Percentiles rank a stretch among this genome's conserved stretches.
Evolutionary conservation across 2,888 invertebrate genomes (phyloP).

Genomic region (Cataglyphis rosenhaueri): DNA sequence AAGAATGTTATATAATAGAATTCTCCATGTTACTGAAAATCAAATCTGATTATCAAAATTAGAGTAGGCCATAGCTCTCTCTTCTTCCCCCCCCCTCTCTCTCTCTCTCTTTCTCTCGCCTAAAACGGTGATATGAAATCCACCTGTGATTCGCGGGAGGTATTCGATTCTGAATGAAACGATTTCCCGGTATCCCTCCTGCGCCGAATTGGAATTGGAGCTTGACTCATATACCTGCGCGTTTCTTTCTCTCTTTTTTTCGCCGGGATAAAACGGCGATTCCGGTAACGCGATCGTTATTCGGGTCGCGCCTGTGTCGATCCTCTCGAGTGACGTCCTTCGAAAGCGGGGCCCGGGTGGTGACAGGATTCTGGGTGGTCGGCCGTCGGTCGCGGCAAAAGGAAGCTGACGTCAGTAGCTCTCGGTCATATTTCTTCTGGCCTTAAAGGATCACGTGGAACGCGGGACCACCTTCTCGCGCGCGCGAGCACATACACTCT

Average conservation of each 20-base stretch:
- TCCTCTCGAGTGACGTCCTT: constrained; percentile 73
- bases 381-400: constrained; percentile 77
- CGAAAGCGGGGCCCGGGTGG: constrained; percentile 76
- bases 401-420: constrained; percentile 79
- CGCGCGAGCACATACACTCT: constrained; percentile 33
- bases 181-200: background rate
- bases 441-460: constrained; percentile 73
- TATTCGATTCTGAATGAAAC: constrained; percentile 9
- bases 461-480: constrained; percentile 72
- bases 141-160: background rate
- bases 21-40: background rate
- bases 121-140: background rate
- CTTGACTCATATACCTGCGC: background rate
- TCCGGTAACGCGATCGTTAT: constrained; percentile 69
- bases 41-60: background rate
- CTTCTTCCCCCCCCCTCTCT: no score
- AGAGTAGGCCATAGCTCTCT: background rate
- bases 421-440: constrained; percentile 81
- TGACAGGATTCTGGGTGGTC: constrained; percentile 85
- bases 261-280: constrained; percentile 34
- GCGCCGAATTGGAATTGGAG: background rate
- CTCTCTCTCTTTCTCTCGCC: no score
- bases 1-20: background rate
- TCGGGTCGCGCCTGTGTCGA: constrained; percentile 62
- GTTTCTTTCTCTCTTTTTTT: background rate